Percentiles rank a stretch among this genome's conserved stretches.
phyloP scores from a whole-genome alignment of 1,140 invertebrate species.

The Diuraphis noxia region DNA sequence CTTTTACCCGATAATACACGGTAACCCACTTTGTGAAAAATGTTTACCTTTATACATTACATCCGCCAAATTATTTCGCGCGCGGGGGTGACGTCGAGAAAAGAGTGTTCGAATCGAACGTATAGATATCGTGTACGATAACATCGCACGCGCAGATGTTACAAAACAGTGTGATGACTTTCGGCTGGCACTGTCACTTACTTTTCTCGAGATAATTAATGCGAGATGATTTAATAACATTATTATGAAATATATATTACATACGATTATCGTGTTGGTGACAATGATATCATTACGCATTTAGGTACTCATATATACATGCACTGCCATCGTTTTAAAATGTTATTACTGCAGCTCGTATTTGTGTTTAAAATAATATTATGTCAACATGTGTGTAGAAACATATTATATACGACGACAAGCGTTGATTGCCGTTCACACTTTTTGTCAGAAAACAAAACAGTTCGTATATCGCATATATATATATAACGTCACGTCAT shows the following conservation, averaged over 20 bases:
- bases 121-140: not conserved
- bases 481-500: not conserved
- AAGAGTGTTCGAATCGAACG: not conserved
- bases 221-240: not conserved
- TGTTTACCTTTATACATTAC: conserved; percentile 25
- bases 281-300: not conserved
- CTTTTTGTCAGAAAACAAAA: not conserved
- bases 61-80: not conserved
- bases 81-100: not conserved
- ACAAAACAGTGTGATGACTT: not conserved
- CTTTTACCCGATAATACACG: conserved; percentile 19
- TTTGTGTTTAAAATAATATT: not conserved
- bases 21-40: conserved; percentile 46
- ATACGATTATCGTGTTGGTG: not conserved
- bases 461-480: not conserved
- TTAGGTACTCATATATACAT: not conserved
- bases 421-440: not conserved
- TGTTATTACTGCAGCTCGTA: not conserved
- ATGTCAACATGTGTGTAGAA: too few relatives aligned
- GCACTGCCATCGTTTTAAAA: not conserved
- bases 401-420: not conserved
- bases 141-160: not conserved
- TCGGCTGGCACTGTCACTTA: not conserved
- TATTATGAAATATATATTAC: not conserved
- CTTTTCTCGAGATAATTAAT: not conserved